These are phyloP conservation scores for Microctenopoma steveboyesi DNA, from an alignment of 2,797 vertebrate species.

Conservation along the genomic window DNA sequence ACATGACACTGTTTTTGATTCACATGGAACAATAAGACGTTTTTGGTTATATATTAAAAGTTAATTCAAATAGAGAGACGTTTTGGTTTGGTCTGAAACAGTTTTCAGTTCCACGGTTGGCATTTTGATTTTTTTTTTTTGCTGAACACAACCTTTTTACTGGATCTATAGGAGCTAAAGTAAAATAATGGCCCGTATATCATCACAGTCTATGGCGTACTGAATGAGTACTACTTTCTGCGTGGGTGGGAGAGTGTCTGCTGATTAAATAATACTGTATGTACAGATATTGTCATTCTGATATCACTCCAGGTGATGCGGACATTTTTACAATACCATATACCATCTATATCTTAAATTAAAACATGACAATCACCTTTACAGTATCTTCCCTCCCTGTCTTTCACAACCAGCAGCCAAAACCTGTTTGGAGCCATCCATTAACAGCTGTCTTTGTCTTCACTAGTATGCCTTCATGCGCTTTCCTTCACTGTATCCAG, in stretches of 20 bases:
- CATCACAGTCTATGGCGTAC: conserved; percentile 5
- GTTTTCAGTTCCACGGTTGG: conserved; percentile 25
- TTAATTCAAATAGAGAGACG: conserved; percentile 56
- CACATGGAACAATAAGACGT: conserved; percentile 83
- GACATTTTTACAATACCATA: conserved; percentile 37
- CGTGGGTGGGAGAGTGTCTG: conserved; percentile 20
- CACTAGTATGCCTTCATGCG: neutral
- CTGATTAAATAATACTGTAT: conserved; percentile 71
- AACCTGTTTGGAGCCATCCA: conserved; percentile 57
- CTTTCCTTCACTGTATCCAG: conserved; percentile 93
- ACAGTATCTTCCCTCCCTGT: conserved; percentile 13
- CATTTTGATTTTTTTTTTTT: neutral
- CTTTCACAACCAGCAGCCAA: conserved; percentile 51
- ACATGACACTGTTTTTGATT: conserved; percentile 55
- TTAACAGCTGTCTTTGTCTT: conserved; percentile 35
- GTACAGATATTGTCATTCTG: conserved; percentile 58
- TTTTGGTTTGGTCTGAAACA: conserved; percentile 65
- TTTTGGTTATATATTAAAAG: conserved; percentile 83
- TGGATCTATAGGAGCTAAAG: conserved; percentile 12
- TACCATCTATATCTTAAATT: conserved; percentile 42
- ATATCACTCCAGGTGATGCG: conserved; percentile 75
- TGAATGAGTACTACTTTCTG: conserved; percentile 28
- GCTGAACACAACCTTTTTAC: conserved; percentile 2
- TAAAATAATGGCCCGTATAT: conserved; percentile 22
- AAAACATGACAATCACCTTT: conserved; percentile 44